Conservation (phyloP, 2,797 vertebrate species). For the Labroides dimidiatus region DNA sequence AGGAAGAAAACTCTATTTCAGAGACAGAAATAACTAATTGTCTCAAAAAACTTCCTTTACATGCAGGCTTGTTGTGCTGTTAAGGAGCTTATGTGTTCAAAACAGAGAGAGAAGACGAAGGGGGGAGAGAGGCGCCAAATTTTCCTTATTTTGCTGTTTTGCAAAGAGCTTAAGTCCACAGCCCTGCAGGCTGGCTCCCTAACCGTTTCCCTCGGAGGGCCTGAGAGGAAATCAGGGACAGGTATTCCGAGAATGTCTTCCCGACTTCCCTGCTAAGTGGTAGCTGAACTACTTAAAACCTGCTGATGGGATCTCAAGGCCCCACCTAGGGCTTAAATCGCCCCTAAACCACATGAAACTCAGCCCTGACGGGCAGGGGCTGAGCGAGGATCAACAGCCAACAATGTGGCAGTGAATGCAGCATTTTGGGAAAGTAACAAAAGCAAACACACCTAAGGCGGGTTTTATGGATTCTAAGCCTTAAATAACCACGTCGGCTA, state of each 20-base stretch:
- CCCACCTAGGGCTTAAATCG: constrained; percentile 55
- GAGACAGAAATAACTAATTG: constrained; percentile 46
- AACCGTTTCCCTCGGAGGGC: constrained; percentile 23
- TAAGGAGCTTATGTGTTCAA: constrained; percentile 16
- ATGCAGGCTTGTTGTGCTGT: constrained; percentile 15
- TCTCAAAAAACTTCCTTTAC: constrained; percentile 26
- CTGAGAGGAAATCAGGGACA: constrained; percentile 8
- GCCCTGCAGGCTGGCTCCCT: constrained; percentile 22
- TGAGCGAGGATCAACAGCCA: constrained; percentile 65
- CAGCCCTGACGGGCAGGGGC: constrained; percentile 57
- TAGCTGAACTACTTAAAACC: constrained; percentile 53
- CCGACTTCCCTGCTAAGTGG: constrained; percentile 54
- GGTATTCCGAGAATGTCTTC: constrained; percentile 53
- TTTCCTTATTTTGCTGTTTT: not conserved
- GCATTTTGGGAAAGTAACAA: constrained; percentile 74
- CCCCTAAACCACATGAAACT: constrained; percentile 55
- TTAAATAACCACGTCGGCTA: constrained; percentile 76
- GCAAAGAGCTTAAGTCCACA: constrained; percentile 30
- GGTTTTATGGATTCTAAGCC: constrained; percentile 77
- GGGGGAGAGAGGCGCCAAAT: not conserved
- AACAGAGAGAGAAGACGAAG: not conserved
- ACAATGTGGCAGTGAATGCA: constrained; percentile 63
- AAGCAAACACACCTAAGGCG: constrained; percentile 79
- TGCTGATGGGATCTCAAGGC: constrained; percentile 41
- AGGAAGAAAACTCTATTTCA: constrained; percentile 17